A percentile compares a stretch with the other conserved stretches of the same genome.
These are phyloP conservation scores for Ceratosolen fusciceps DNA, from an alignment of 1,140 invertebrate species.

Conservation along the genomic window DNA sequence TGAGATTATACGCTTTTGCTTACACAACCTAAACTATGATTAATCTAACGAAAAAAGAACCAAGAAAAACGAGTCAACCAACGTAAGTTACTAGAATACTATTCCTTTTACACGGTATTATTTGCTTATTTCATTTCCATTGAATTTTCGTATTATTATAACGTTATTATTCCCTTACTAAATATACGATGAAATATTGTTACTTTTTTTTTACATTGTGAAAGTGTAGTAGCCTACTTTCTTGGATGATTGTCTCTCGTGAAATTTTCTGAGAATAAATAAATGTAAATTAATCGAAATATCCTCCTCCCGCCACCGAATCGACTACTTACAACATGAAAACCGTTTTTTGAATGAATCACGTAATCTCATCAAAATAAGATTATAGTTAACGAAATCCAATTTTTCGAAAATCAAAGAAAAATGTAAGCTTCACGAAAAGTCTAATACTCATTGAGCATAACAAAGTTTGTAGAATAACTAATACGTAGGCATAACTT, in stretches of 20 bases:
- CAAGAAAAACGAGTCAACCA: too few relatives aligned
- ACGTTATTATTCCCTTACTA: too few relatives aligned
- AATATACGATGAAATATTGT: not conserved
- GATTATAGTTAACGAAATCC: too few relatives aligned
- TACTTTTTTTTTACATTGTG: slow-evolving; percentile 13
- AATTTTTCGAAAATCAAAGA: too few relatives aligned
- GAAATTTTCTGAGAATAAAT: slow-evolving; percentile 34
- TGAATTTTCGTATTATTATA: not conserved
- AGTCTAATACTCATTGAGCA: too few relatives aligned
- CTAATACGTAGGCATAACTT: too few relatives aligned
- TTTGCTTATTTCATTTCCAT: not conserved
- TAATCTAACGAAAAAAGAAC: not conserved
- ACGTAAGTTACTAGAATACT: too few relatives aligned
- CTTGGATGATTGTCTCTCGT: slow-evolving; percentile 15
- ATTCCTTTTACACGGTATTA: too few relatives aligned
- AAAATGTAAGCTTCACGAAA: too few relatives aligned
- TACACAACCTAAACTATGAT: not conserved
- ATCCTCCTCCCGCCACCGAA: slow-evolving; percentile 10
- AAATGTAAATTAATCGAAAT: slow-evolving; percentile 10
- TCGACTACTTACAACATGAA: not conserved
- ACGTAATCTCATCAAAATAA: too few relatives aligned
- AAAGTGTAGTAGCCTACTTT: slow-evolving; percentile 40
- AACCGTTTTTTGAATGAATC: too few relatives aligned
- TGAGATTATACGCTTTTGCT: not conserved
- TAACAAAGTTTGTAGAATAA: too few relatives aligned